Evolutionary conservation across 1,140 invertebrate genomes (phyloP), one percentile per base, ranked within the genome.

Genomic region (Drosophila virilis): DNA sequence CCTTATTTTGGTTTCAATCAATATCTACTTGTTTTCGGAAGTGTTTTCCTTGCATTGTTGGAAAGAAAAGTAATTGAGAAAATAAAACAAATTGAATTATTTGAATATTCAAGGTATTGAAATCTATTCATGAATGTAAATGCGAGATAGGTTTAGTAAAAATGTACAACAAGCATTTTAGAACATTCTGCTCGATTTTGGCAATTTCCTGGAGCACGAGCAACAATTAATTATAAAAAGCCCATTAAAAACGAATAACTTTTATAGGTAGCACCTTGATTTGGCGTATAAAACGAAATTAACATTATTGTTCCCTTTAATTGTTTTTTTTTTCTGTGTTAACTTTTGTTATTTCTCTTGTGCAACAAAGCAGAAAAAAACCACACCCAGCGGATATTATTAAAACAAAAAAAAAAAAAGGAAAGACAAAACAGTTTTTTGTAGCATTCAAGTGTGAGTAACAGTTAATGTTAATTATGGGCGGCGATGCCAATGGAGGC

Each of bases 381-480:
- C 62, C 73, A 61, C 55, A 43, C 57, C 32, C 57, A 73, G 45
- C 59, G 59, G 72, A 62, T 70, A 70, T 74, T 76, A 67, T 69
- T 78, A 74, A 45, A 78, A 71, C 50, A 66, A 37, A 46, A 78
- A 71, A 55, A 66, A 46, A 8, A 48, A 70, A 70, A 4, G 12
- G 12, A 74, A 40, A 28, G 22, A 45, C 52, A 68, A 67, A 57
- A 66, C 32, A 60, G 48, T 77, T 85, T 74, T 74, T 66, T 52
- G 51, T 59, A 52, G 35, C 65, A 69, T 69, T 51, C 13, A 62
- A 72, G 64, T 72, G 54, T 65, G 65, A 46, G 59, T 37, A 84
- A 74, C 69, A 74, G 68, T 77, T 88, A 88, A 75, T 65, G 65
- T 73, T 81, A 65, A 86, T 85, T 85, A 80, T 73, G 83, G 71